phyloP scores from a whole-genome alignment of 35 echinoderm and acorn worm species.

The Holothuria glaberrima region DNA sequence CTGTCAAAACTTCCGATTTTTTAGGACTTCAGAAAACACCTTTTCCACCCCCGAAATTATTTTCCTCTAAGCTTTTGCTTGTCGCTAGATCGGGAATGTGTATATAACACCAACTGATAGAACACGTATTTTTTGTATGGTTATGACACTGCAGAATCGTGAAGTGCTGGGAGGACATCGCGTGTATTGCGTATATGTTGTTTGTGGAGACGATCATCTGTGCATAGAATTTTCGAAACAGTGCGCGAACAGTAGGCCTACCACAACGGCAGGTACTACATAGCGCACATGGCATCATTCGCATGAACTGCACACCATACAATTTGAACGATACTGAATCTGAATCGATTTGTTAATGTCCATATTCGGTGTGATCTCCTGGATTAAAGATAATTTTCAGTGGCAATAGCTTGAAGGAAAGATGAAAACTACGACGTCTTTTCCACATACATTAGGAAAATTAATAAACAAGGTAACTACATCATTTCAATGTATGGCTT shows the following conservation, averaged over 20 bases:
- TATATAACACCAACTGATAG: background rate
- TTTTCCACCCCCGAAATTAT: background rate
- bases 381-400: background rate
- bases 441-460: constrained; percentile 5
- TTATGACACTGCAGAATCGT: background rate
- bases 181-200: background rate
- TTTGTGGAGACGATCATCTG: too few relatives aligned
- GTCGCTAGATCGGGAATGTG: background rate
- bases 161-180: background rate
- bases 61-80: background rate
- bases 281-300: too few relatives aligned
- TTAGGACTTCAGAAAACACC: too few relatives aligned
- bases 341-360: too few relatives aligned
- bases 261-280: background rate
- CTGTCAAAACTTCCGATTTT: too few relatives aligned
- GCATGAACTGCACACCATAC: too few relatives aligned
- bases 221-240: too few relatives aligned
- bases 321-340: too few relatives aligned
- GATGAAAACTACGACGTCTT: background rate
- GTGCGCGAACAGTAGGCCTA: too few relatives aligned
- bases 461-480: background rate
- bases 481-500: background rate
- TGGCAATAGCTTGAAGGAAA: background rate
- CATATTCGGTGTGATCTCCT: background rate
- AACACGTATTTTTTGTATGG: background rate